Percentiles rank a stretch among this genome's conserved stretches.
Evolutionary conservation across 2,888 invertebrate species (phyloP).

Genomic region (Rhaphigaster nebulosa): DNA sequence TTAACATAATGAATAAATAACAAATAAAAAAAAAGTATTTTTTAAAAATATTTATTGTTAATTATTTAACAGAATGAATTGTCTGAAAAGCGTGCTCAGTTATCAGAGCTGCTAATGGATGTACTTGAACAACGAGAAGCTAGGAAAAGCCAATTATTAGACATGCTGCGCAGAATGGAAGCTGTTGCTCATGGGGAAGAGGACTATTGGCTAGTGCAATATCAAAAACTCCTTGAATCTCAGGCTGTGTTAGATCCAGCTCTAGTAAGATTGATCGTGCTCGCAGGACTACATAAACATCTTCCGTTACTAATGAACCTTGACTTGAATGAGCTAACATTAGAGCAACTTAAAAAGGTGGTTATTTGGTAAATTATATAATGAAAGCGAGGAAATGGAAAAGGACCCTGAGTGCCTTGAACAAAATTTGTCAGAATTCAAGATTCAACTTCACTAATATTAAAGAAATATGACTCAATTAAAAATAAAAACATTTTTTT

Average conservation of each 20-base stretch:
- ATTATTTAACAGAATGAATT: slow-evolving; percentile 74
- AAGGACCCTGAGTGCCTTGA: too few relatives aligned
- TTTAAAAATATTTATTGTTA: not conserved
- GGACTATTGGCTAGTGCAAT: slow-evolving; percentile 83
- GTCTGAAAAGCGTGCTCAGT: slow-evolving; percentile 76
- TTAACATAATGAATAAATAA: too few relatives aligned
- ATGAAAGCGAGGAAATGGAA: too few relatives aligned
- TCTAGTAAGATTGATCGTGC: slow-evolving; percentile 78
- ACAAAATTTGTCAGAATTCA: too few relatives aligned
- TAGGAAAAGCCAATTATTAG: slow-evolving; percentile 76
- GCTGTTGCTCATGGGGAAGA: slow-evolving; percentile 66
- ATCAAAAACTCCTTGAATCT: slow-evolving; percentile 84
- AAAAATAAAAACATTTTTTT: too few relatives aligned
- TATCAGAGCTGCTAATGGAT: slow-evolving; percentile 78
- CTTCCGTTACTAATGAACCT: slow-evolving; percentile 80
- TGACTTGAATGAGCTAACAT: slow-evolving; percentile 67
- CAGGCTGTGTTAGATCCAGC: slow-evolving; percentile 77
- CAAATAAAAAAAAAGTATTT: not conserved
- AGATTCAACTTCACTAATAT: too few relatives aligned
- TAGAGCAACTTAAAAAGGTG: slow-evolving; percentile 62
- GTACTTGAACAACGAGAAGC: slow-evolving; percentile 78
- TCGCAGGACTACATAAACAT: slow-evolving; percentile 82
- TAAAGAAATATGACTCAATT: too few relatives aligned
- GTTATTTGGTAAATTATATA: not conserved
- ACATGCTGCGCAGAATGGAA: slow-evolving; percentile 82